Base-by-base conservation (phyloP, 2,113 vertebrate genomes). In the Pardalotus punctatus region DNA sequence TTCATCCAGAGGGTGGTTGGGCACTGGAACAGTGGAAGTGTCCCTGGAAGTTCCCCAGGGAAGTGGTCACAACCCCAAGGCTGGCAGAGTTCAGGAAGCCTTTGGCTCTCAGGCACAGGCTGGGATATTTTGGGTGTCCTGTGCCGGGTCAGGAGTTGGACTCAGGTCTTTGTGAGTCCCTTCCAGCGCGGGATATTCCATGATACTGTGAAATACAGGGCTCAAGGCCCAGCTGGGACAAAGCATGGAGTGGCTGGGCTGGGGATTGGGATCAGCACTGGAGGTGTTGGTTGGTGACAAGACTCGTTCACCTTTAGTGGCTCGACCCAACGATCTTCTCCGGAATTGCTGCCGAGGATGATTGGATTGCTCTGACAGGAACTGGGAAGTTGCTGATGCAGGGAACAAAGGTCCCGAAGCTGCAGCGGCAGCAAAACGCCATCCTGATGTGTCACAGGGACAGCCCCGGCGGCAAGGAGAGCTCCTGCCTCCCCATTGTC, bases 291-390 rank as follows among this genome's bases (percentile, higher is more conserved):
- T 54, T 62, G 45, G 54, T 72, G 69, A 15, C 77, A 58, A 81
- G 12, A 24, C n/a, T 56, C 11, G 2, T 76, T 87, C 35, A 36
- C 31, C 58, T 78, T 6, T 67, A 10, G 40, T 76, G 78, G 16
- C 40, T 89, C 27, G 84, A 93, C 61, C 36, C 53, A 85, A 70
- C 0, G 2, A 38, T 79, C 70, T 85, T 71, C 73, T 74, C 66
- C 43, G 45, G 85, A 77, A 53, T 21, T 36, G 36, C 84, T 89
- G 65, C 48, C 0, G 7, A 48, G 53, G 62, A 22, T 69, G 86
- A 91, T 87, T 25, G 4, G 73, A 93, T 88, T 91, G 74, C 54
- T 82, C n/a, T 89, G 84, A 85, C 77, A 93, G 18, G 71, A 94
- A 92, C 40, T 53, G 45, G 54, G 35, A 72, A 91, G 51, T 33